Percentiles rank a stretch among this genome's conserved stretches.
Evolutionary conservation across 2,113 vertebrate species (phyloP).

Genomic region (Fulica atra): DNA sequence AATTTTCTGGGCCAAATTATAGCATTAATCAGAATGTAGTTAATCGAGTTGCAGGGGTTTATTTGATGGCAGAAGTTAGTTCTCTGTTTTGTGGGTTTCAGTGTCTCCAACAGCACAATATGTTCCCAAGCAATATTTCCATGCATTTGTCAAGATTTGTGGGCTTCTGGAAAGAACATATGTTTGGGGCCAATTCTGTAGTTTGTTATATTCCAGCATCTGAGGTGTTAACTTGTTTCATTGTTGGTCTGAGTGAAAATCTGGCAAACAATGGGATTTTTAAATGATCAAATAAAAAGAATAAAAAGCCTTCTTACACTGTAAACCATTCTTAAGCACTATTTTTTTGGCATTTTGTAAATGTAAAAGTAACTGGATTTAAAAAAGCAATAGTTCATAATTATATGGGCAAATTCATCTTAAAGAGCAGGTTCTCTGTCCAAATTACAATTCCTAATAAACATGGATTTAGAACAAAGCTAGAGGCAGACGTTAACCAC

Average conservation of each 20-base stretch:
- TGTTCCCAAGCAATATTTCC: not conserved
- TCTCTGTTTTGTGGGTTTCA: not conserved
- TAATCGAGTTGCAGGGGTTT: not conserved
- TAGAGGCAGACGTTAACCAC: slow-evolving; percentile 59
- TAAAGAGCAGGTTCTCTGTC: not conserved
- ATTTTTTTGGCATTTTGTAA: not conserved
- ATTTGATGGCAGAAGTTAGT: not conserved
- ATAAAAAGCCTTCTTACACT: not conserved
- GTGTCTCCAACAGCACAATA: not conserved
- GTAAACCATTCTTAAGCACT: not conserved
- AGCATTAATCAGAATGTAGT: slow-evolving; percentile 1
- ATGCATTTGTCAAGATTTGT: not conserved
- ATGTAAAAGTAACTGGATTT: not conserved
- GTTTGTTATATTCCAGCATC: not conserved
- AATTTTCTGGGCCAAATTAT: slow-evolving; percentile 26
- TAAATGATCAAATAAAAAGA: slow-evolving; percentile 41
- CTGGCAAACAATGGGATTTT: slow-evolving; percentile 15
- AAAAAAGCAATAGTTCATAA: not conserved
- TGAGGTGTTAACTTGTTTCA: slow-evolving; percentile 28
- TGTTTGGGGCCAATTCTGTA: not conserved
- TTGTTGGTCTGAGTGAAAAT: not conserved
- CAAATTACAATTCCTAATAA: slow-evolving; percentile 21
- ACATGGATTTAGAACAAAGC: slow-evolving; percentile 23
- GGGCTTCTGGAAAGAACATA: not conserved
- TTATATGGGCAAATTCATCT: not conserved